These are phyloP conservation scores for Ellobium chinense DNA, from an alignment of 2,888 invertebrate species.

Conservation along the genomic window DNA sequence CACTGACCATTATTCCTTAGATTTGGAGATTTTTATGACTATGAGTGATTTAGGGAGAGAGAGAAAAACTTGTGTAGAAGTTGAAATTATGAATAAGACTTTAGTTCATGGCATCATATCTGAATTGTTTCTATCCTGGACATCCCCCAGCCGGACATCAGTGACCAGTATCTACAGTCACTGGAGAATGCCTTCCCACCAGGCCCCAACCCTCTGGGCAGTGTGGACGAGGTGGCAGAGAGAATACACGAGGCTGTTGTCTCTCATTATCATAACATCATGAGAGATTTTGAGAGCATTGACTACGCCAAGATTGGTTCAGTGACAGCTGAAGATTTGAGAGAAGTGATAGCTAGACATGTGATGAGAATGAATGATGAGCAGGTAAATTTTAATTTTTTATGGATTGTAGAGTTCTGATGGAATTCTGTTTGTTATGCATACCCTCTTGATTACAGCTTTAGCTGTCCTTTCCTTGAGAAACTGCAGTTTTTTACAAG, in stretches of 20 bases:
- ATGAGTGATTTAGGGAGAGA: too few relatives aligned
- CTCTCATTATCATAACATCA: conserved; percentile 64
- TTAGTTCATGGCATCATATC: too few relatives aligned
- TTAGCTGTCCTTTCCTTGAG: too few relatives aligned
- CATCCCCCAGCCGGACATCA: conserved; percentile 20
- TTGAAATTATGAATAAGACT: too few relatives aligned
- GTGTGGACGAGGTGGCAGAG: conserved; percentile 67
- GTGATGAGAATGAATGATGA: conserved; percentile 70
- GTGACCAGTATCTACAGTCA: conserved; percentile 26
- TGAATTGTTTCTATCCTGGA: too few relatives aligned
- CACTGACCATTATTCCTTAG: too few relatives aligned
- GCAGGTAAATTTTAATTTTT: conserved; percentile 73
- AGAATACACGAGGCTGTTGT: conserved; percentile 69
- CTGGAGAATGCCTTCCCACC: conserved; percentile 38
- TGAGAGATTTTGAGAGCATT: conserved; percentile 66
- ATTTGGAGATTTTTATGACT: too few relatives aligned
- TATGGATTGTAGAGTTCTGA: too few relatives aligned
- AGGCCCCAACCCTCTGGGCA: conserved; percentile 53
- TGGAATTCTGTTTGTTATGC: too few relatives aligned
- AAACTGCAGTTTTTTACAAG: too few relatives aligned
- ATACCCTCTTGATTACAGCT: too few relatives aligned
- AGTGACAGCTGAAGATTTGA: conserved; percentile 66
- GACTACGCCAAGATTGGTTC: conserved; percentile 76
- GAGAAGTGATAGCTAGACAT: conserved; percentile 63
- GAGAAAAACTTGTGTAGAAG: too few relatives aligned